Base-by-base conservation (phyloP, 2,888 invertebrate species). In the Trichacis sp. region DNA sequence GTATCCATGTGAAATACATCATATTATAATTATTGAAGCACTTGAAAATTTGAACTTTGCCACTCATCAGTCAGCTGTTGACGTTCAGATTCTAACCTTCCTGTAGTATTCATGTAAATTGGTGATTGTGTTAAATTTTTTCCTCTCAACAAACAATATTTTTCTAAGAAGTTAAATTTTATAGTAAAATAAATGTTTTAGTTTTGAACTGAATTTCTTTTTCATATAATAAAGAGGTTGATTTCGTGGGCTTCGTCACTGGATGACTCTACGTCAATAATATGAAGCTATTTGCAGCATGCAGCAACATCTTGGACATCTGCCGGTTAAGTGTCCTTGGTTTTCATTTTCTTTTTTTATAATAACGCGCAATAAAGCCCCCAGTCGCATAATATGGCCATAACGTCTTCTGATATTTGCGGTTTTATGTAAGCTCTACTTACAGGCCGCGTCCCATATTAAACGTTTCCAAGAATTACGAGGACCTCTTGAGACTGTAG, bases 331-430 rank as follows among this genome's bases (percentile, higher is more conserved):
- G 64, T 70, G 65, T 64, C 58, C 64, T 58, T 57, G 58, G 55
- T 63, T 63, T 55, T 52, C 40, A 48, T 65, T 57, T 64, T 50
- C 36, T 36, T 70, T 51, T 70, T 57, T 68, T 64, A 69, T 72
- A 71, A 77, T 76, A 74, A 76, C 76, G 69, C 70, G 70, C 74
- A 77, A 79, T 79, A 79, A 79, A 77, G 76, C 70, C 68, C 64
- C 69, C 61, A 55, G 67, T 68, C 73, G 80, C 74, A 81, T 83
- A 83, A 83, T 81, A 75, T 67, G 55, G 73, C 71, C 78, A 77
- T 83, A 79, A 78, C 75, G 74, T 73, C 75, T 75, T 72, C 76
- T 74, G 79, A 80, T 83, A 83, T 82, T 80, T 79, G 74, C 78
- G 75, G 69, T 82, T 82, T 82, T 81, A 80, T 77, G 76, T 76